phyloP scores from a whole-genome alignment of 2,113 vertebrate species.

The Lagopus muta region DNA sequence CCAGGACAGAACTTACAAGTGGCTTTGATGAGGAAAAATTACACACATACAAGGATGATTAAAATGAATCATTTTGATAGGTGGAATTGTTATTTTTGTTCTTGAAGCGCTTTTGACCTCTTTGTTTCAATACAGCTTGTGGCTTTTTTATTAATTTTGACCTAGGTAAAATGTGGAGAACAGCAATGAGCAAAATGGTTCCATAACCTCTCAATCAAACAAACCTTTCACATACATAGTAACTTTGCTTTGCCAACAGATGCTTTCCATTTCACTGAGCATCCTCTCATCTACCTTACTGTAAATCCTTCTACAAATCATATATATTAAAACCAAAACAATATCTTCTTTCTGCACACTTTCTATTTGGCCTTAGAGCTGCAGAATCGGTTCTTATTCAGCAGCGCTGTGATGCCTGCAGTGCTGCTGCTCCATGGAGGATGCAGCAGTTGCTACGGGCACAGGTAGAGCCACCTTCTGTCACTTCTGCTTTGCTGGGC shows the following conservation, averaged over 20 bases:
- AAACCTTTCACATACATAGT: background rate
- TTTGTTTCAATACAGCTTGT: background rate
- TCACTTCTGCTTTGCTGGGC: background rate
- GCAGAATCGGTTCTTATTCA: background rate
- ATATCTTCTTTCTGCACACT: background rate
- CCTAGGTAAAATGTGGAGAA: background rate
- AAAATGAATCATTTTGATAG: background rate
- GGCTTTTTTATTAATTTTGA: background rate
- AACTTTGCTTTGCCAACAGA: background rate
- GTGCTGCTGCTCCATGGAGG: background rate
- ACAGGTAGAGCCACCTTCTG: background rate
- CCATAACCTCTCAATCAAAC: background rate
- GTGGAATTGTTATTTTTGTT: background rate
- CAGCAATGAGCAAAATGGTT: rapidly evolving
- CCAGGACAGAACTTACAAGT: background rate
- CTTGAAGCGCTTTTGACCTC: background rate
- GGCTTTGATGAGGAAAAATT: background rate
- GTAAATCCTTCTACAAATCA: no score
- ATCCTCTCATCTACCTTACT: background rate
- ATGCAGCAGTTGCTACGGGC: background rate
- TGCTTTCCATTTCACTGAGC: background rate
- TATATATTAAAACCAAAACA: background rate
- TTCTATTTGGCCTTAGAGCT: background rate
- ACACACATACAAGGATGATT: rapidly evolving
- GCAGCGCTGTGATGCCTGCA: background rate